Conservation (phyloP, 2,888 invertebrate species). For the Pseudococcus jackbeardsleyi region DNA sequence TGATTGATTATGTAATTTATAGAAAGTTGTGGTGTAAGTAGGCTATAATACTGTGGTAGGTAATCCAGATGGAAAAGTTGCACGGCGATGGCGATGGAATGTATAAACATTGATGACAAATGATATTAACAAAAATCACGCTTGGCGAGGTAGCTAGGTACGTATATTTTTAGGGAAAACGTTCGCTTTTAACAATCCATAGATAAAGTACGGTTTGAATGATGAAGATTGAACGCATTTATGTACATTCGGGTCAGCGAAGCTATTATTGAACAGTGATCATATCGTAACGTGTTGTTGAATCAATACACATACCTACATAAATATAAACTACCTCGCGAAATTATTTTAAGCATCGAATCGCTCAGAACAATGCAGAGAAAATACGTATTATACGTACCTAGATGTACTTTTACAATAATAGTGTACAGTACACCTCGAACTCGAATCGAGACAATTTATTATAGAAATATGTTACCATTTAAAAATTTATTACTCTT, state of each 20-base stretch:
- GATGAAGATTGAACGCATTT: slow-evolving; percentile 33
- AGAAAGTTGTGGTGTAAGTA: slow-evolving; percentile 20
- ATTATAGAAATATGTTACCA: background rate
- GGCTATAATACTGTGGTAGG: background rate
- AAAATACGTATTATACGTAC: background rate
- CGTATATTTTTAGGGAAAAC: background rate
- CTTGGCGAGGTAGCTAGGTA: background rate
- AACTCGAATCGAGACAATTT: background rate
- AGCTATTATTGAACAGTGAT: slow-evolving; percentile 13
- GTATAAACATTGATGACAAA: slow-evolving; percentile 52
- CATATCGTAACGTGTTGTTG: background rate
- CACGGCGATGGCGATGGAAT: background rate
- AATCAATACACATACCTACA: background rate
- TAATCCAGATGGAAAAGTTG: slow-evolving; percentile 33
- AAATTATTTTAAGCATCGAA: background rate
- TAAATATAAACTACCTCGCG: background rate
- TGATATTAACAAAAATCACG: slow-evolving; percentile 40
- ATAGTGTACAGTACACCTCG: background rate
- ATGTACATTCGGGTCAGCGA: background rate
- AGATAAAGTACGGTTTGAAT: slow-evolving; percentile 10
- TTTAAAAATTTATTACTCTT: slow-evolving; percentile 2
- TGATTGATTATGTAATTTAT: slow-evolving; percentile 47
- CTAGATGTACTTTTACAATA: background rate
- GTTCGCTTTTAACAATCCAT: slow-evolving; percentile 8
- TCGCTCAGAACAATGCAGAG: background rate